Evolutionary conservation across 2,113 vertebrate species (phyloP), one percentile per base, ranked within the genome.

Genomic region (Sardina pilchardus): DNA sequence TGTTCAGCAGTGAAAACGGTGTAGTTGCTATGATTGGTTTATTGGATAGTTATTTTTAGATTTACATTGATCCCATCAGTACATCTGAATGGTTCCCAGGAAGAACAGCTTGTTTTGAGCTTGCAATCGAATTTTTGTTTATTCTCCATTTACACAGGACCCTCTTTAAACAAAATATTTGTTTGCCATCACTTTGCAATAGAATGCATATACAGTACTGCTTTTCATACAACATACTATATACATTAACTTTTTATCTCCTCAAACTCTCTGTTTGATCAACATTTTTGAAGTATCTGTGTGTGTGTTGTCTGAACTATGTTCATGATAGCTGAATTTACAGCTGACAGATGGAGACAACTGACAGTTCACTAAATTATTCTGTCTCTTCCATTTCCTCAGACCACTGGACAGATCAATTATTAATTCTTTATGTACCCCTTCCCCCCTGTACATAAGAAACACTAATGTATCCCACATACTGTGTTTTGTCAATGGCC

Each of bases 401-500:
- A 86, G 92, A 83, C 88, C 87, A 91, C 84, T 90, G 90, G 85
- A 90, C 92, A 91, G 90, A 95, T 96, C 90, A 95, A 95, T 95
- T 93, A 95, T 95, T 95, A 89, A 96, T 94, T 89, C 91, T 43
- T 80, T 83, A 89, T 91, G 86, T 90, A 0, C 71, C 71, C 63
- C 63, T 16, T 50, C 48, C 63, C 30, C 26, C 34, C 26, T 26
- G 2, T 30, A 26, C n/a, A 67, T 30, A 9, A 67, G 47, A 78
- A 84, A 83, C 87, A 86, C 87, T 92, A 91, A 94, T 89, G 91
- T 85, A 87, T 90, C 86, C 87, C 88, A 91, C 89, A 90, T 89
- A 91, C 88, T 88, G 90, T 89, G 85, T 86, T 26, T 88, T 45
- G 86, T 78, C 81, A 75, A 71, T 48, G 71, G 4, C 43, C 67